Base-by-base conservation (phyloP, 2,113 vertebrate species). In the Urocolius indicus region DNA sequence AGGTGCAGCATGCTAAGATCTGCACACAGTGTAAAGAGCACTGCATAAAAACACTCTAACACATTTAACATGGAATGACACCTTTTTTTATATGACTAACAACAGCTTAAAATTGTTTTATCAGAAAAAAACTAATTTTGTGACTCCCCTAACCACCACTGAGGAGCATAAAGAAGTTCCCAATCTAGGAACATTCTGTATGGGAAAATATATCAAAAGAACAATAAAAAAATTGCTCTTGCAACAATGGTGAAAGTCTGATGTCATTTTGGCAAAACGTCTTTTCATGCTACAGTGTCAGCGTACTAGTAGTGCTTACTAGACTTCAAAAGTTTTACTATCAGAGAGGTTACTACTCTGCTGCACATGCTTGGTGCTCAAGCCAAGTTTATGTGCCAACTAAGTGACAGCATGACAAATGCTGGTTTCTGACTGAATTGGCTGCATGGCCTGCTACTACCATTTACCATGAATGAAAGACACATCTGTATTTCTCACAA, bases 101-200 rank as follows among this genome's bases (percentile, higher is more conserved):
- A 86, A 52, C 55, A 86, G 55, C 36, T 59, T 36, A 46, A 34
- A 57, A 15, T 30, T 45, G 36, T 57, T 68, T 45, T 32, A 38
- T 30, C 15, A 22, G 20, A 51, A 89, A 65, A 73, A 36, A 55
- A 0, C 2, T 11, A 8, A 26, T 38, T 57, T 27, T 51, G 29
- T 52, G 51, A 4, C 9, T 3, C 23, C 5, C 4, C 13, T 0
- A 2, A 59, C 7, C 20, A 36, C 19, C n/a, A 51, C 1, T 0
- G 0, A 92, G 49, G 14, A 76, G 54, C 36, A 51, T 4, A 16
- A 80, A 23, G 19, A 51, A 71, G 32, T 34, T 84, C 34, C 43
- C 27, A 58, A 27, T 7, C 46, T 29, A 6, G 34, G 66, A 81
- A 55, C 10, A 34, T 29, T 49, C 23, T 12, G 10, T 8, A 51